phyloP scores from a whole-genome alignment of 1,140 invertebrate genomes.

The Ephestia elutella region DNA sequence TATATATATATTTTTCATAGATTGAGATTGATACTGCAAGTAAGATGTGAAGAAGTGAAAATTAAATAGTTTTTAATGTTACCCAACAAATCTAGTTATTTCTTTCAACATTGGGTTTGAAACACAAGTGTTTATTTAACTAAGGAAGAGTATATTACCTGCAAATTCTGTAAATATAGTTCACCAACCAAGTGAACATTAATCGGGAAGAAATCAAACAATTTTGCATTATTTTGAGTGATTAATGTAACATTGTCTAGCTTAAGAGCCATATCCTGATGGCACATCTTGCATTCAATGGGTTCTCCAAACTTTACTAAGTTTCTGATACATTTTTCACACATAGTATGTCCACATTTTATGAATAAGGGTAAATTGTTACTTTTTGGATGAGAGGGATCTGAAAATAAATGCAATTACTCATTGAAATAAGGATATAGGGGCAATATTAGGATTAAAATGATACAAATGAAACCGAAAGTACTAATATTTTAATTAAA shows the following conservation, averaged over 20 bases:
- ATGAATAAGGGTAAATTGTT: slow-evolving; percentile 54
- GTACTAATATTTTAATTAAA: no score
- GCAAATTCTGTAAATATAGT: slow-evolving; percentile 23
- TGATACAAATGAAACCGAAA: no score
- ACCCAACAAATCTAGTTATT: no score
- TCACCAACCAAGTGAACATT: slow-evolving; percentile 58
- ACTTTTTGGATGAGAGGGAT: slow-evolving; percentile 16
- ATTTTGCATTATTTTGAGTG: slow-evolving; percentile 32
- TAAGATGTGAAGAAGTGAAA: no score
- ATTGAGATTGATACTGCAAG: no score
- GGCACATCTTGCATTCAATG: slow-evolving; percentile 58
- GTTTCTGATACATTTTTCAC: slow-evolving; percentile 57
- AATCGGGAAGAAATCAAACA: slow-evolving; percentile 51
- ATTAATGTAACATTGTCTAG: slow-evolving; percentile 26
- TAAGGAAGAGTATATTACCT: slow-evolving; percentile 28
- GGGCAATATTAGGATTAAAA: no score
- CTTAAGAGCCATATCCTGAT: slow-evolving; percentile 37
- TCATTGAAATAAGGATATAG: no score
- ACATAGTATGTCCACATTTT: slow-evolving; percentile 62
- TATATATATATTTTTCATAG: no score
- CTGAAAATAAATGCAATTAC: slow-evolving; percentile 2
- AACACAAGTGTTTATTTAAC: not conserved
- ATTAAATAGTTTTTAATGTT: no score
- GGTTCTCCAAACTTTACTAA: slow-evolving; percentile 47
- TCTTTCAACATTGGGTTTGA: no score